phyloP scores from a whole-genome alignment of 2,797 vertebrate species.

The Muscicapa comitata region DNA sequence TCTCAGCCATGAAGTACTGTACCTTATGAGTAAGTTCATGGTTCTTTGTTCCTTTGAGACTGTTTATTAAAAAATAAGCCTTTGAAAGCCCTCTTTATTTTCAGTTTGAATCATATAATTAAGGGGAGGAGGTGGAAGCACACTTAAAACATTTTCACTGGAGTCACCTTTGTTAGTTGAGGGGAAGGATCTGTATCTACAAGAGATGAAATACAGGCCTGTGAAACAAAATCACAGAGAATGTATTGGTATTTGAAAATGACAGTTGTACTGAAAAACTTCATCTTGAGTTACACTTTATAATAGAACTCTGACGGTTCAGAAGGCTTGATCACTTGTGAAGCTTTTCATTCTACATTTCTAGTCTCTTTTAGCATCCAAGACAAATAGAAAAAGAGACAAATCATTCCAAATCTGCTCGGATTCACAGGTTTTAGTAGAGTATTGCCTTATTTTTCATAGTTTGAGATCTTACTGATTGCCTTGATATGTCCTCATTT shows the following conservation, averaged over 20 bases:
- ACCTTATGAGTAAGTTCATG: constrained; percentile 45
- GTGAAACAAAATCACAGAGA: background rate
- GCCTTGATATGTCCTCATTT: background rate
- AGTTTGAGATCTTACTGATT: background rate
- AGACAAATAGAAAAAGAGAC: background rate
- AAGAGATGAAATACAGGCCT: background rate
- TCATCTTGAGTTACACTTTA: background rate
- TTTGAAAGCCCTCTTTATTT: constrained; percentile 15
- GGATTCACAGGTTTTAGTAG: background rate
- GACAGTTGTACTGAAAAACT: background rate
- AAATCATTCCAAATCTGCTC: background rate
- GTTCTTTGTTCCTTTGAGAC: constrained; percentile 39
- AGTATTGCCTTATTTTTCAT: background rate
- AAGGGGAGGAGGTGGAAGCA: background rate
- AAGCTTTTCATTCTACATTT: background rate
- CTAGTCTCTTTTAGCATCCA: background rate
- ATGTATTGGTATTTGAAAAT: background rate
- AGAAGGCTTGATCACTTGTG: background rate
- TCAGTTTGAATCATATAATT: background rate
- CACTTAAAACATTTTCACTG: background rate
- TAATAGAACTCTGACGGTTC: background rate
- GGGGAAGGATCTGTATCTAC: background rate
- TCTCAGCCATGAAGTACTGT: constrained; percentile 38
- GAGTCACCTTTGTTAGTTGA: background rate
- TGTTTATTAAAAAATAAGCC: constrained; percentile 45